Evolutionary conservation across 2,113 vertebrate species (phyloP).

Genomic region (Bos indicus): DNA sequence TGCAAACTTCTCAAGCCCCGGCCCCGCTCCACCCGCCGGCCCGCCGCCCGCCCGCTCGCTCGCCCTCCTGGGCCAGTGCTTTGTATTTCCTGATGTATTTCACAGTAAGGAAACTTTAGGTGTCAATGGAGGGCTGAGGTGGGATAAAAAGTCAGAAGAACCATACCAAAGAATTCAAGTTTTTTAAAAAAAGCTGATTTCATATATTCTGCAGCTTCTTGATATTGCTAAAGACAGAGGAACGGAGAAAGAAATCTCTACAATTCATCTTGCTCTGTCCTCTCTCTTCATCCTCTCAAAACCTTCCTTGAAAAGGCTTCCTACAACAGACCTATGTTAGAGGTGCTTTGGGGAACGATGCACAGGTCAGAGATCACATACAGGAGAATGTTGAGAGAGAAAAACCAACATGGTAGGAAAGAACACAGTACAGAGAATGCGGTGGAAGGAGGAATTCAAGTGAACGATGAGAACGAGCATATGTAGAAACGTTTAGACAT

Average conservation of each 20-base stretch:
- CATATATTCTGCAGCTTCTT: neutral
- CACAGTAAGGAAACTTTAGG: neutral
- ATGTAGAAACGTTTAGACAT: neutral
- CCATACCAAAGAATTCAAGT: neutral
- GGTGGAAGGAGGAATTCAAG: neutral
- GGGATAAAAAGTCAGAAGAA: neutral
- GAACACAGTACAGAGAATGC: neutral
- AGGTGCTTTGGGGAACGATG: fast-evolving
- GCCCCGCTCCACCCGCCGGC: no score
- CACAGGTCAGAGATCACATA: neutral
- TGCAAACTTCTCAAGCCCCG: no score
- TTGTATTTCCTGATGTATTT: neutral
- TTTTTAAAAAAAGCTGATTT: neutral
- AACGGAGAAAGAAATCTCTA: neutral
- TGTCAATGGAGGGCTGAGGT: neutral
- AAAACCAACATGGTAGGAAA: neutral
- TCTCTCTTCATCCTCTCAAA: neutral
- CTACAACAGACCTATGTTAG: neutral
- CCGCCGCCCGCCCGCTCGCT: no score
- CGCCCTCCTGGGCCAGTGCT: neutral
- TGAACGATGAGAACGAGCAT: neutral
- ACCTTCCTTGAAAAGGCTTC: neutral
- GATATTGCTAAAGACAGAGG: neutral
- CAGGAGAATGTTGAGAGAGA: neutral
- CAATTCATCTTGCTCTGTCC: neutral